Conservation (phyloP, 2,113 vertebrate species). For the Tragulus kanchil region DNA sequence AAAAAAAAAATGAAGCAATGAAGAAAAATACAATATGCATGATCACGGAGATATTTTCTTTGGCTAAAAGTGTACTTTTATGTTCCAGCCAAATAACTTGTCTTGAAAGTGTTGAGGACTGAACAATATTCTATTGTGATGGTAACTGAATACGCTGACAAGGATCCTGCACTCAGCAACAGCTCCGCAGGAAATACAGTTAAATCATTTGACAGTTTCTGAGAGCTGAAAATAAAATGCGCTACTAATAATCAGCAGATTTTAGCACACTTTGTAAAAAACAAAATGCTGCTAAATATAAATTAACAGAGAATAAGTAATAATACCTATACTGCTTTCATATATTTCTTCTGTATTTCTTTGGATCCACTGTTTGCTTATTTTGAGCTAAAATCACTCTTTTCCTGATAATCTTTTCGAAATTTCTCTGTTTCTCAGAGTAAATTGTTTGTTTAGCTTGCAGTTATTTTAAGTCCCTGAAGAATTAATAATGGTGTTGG, state of each 20-base stretch:
- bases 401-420: conserved; percentile 62
- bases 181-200: not conserved
- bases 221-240: not conserved
- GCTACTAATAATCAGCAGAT: not conserved
- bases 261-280: conserved; percentile 56
- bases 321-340: conserved; percentile 18
- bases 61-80: not conserved
- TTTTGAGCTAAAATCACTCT: conserved; percentile 66
- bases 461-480: conserved; percentile 73
- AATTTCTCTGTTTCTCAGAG: conserved; percentile 72
- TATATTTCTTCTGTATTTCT: conserved; percentile 56
- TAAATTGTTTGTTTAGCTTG: conserved; percentile 80
- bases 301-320: conserved; percentile 55
- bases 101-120: not conserved
- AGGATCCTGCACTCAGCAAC: not conserved
- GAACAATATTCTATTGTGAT: not conserved
- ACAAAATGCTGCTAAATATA: not conserved
- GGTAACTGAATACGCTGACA: not conserved
- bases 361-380: conserved; percentile 24
- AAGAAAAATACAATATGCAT: not conserved
- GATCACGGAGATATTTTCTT: not conserved
- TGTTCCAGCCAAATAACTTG: not conserved
- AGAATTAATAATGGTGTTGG: conserved; percentile 80
- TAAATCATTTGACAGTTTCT: conserved; percentile 50
- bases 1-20: not conserved